These are phyloP conservation scores for Trichomycterus rosablanca DNA, from an alignment of 2,113 vertebrate species.

Conservation along the genomic window DNA sequence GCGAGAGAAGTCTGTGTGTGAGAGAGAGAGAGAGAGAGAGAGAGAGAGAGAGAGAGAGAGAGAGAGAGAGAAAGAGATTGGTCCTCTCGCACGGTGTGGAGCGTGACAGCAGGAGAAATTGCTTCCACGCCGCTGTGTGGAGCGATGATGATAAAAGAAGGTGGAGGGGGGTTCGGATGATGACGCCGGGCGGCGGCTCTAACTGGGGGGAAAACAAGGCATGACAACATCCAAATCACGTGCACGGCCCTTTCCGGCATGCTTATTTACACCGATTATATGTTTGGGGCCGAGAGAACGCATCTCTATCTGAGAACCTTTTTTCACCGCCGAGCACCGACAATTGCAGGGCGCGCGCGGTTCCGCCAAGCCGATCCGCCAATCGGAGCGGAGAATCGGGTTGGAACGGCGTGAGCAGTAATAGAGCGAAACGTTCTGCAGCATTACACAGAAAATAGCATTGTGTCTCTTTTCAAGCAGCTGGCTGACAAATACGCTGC, in stretches of 20 bases:
- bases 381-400: slow-evolving; percentile 19
- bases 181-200: slow-evolving; percentile 36
- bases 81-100: slow-evolving; percentile 20
- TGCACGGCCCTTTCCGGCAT: slow-evolving; percentile 25
- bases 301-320: slow-evolving; percentile 42
- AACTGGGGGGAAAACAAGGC: slow-evolving; percentile 43
- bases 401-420: not conserved
- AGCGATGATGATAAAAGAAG: slow-evolving; percentile 36
- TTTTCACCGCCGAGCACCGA: slow-evolving; percentile 28
- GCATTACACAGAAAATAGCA: no score
- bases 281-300: slow-evolving; percentile 22
- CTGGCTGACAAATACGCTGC: no score
- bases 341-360: slow-evolving; percentile 18
- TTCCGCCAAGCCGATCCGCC: slow-evolving; percentile 27
- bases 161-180: slow-evolving; percentile 30
- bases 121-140: slow-evolving; percentile 29
- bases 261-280: slow-evolving; percentile 43
- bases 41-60: slow-evolving; percentile 13
- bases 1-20: no score
- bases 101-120: slow-evolving; percentile 48
- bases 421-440: not conserved
- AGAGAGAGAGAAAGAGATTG: not conserved
- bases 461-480: no score
- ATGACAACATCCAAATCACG: slow-evolving; percentile 47
- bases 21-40: no score